Evolutionary conservation across 2,797 vertebrate genomes (phyloP), one percentile per base, ranked within the genome.

Genomic region (Nyctalus aviator): DNA sequence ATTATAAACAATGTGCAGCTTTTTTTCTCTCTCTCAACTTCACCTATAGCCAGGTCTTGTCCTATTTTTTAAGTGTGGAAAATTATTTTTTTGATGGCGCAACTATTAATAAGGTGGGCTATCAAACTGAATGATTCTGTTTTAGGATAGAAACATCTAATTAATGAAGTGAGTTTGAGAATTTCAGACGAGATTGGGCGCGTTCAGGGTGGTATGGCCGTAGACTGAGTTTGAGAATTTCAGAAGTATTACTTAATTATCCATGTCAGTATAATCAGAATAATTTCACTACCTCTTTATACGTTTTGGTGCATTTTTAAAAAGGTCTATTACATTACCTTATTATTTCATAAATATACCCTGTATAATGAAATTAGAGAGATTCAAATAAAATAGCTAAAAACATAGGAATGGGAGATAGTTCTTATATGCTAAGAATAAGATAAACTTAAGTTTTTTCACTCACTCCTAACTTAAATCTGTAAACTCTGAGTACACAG

Each of bases 181-280:
- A 73, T 91, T 90, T 95, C 66, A 72, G 21, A 92, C n/a, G n/a
- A n/a, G n/a, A n/a, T n/a, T n/a, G n/a, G n/a, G n/a, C n/a, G n/a
- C n/a, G n/a, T n/a, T n/a, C n/a, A n/a, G n/a, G n/a, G n/a, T n/a
- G n/a, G n/a, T n/a, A n/a, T n/a, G n/a, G n/a, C n/a, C n/a, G n/a
- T n/a, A n/a, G n/a, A n/a, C n/a, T 88, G 88, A 35, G 9, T 77
- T 94, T 91, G 27, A 86, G 71, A 55, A 73, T 91, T 90, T 95
- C 66, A 72, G 21, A 92, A 92, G 25, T 25, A 0, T 93, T 92
- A 50, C n/a, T 72, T 91, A 82, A n/a, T 84, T 62, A 79, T 77
- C n/a, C 18, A 20, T 73, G 10, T 82, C 23, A 78, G 30, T 90
- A 59, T 86, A n/a, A 41, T 71, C 76, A 53, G 30, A 82, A 77